These are phyloP conservation scores for Ceratoteleas bidentatus DNA, from an alignment of 1,140 invertebrate species.

Conservation along the genomic window DNA sequence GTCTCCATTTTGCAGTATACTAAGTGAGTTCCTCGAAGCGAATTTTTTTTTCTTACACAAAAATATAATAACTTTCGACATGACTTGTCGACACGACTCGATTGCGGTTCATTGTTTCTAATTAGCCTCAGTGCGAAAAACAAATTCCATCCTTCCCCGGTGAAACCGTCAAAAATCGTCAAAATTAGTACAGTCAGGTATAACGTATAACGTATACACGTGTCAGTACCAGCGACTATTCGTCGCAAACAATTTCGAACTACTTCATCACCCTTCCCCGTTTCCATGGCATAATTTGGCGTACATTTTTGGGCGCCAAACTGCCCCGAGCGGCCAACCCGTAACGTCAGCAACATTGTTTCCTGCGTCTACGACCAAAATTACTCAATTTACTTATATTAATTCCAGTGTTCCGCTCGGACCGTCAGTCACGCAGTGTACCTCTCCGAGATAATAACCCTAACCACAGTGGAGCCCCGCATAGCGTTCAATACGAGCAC, in stretches of 20 bases:
- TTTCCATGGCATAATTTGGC: conserved; percentile 11
- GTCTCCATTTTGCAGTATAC: too few species aligned
- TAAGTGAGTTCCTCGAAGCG: too few species aligned
- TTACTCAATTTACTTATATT: conserved; percentile 62
- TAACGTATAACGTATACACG: too few species aligned
- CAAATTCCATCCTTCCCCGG: too few species aligned
- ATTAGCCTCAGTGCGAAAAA: too few species aligned
- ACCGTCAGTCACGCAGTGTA: conserved; percentile 69
- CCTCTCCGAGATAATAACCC: conserved; percentile 69
- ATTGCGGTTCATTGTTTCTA: too few species aligned
- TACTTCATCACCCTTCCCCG: conserved; percentile 10
- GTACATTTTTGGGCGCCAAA: conserved; percentile 22
- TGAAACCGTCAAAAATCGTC: too few species aligned
- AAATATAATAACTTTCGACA: too few species aligned
- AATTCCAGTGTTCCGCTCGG: conserved; percentile 48
- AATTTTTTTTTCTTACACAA: too few species aligned
- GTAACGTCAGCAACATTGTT: conserved; percentile 36
- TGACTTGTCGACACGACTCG: too few species aligned
- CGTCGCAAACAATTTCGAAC: neutral
- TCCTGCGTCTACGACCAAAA: conserved; percentile 21
- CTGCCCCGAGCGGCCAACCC: neutral
- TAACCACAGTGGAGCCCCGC: conserved; percentile 66
- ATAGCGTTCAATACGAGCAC: conserved; percentile 53
- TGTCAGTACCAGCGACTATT: too few species aligned
- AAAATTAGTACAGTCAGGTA: too few species aligned